Evolutionary conservation across 2,113 vertebrate genomes (phyloP).

Genomic region (Nestor notabilis): DNA sequence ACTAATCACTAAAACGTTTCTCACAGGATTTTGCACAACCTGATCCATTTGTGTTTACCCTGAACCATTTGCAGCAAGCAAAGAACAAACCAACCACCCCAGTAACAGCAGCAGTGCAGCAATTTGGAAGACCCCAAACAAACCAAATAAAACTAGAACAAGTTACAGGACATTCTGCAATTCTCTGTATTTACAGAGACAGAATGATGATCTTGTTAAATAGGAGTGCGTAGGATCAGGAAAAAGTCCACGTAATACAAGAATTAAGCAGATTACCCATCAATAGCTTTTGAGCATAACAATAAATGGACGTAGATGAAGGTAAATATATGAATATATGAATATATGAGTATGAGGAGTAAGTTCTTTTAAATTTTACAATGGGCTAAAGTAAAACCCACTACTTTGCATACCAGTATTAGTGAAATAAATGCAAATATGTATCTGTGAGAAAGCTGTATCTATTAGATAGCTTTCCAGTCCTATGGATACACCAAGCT

Average conservation of each 20-base stretch:
- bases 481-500: background rate
- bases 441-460: background rate
- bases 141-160: background rate
- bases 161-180: background rate
- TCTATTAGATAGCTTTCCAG: background rate
- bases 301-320: background rate
- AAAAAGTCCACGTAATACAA: background rate
- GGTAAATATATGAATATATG: background rate
- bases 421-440: background rate
- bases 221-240: accelerated
- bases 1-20: background rate
- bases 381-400: background rate
- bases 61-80: background rate
- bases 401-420: background rate
- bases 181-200: background rate
- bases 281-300: background rate
- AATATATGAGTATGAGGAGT: background rate
- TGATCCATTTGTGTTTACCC: background rate
- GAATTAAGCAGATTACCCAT: accelerated
- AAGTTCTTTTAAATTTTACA: background rate
- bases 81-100: background rate
- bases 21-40: background rate
- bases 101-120: background rate
- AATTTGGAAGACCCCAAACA: background rate
- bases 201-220: background rate